phyloP scores from a whole-genome alignment of 2,888 invertebrate genomes.

The Agrypnus murinus region DNA sequence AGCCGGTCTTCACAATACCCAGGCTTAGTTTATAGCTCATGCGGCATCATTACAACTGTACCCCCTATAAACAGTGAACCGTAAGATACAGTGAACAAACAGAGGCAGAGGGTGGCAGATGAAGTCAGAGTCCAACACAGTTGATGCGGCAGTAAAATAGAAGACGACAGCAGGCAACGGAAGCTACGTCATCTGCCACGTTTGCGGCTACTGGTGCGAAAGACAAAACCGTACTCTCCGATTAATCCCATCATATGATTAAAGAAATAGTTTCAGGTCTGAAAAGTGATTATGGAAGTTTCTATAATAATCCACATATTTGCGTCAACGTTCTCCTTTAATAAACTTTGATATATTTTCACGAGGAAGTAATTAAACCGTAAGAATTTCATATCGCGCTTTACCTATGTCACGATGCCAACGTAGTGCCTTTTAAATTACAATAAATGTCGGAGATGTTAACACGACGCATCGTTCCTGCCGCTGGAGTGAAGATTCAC shows the following conservation, averaged over 20 bases:
- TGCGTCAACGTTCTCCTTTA: constrained; percentile 42
- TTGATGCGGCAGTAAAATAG: constrained; percentile 45
- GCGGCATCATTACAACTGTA: constrained; percentile 31
- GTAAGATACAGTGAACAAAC: constrained; percentile 17
- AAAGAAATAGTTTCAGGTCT: neutral
- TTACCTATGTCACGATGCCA: constrained; percentile 53
- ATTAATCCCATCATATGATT: constrained; percentile 20
- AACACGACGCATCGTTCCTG: constrained; percentile 49
- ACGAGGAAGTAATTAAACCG: constrained; percentile 56
- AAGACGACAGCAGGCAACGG: constrained; percentile 44
- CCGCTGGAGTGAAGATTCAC: constrained; percentile 44
- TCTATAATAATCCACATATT: constrained; percentile 36
- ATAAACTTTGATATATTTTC: constrained; percentile 57
- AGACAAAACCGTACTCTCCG: constrained; percentile 26
- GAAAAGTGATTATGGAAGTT: constrained; percentile 2
- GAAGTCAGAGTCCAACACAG: constrained; percentile 39
- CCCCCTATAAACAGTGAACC: constrained; percentile 25
- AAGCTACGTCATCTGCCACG: constrained; percentile 45
- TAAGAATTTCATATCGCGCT: constrained; percentile 58
- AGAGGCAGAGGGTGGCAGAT: constrained; percentile 20
- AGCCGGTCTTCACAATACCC: constrained; percentile 30
- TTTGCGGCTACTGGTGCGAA: constrained; percentile 31
- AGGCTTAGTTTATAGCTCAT: constrained; percentile 20
- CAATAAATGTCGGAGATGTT: constrained; percentile 56
- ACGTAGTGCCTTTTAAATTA: constrained; percentile 53